A percentile compares a stretch with the other conserved stretches of the same genome.
phyloP scores from a whole-genome alignment of 2,797 vertebrate genomes.

The Poeciliopsis paucimaculata region DNA sequence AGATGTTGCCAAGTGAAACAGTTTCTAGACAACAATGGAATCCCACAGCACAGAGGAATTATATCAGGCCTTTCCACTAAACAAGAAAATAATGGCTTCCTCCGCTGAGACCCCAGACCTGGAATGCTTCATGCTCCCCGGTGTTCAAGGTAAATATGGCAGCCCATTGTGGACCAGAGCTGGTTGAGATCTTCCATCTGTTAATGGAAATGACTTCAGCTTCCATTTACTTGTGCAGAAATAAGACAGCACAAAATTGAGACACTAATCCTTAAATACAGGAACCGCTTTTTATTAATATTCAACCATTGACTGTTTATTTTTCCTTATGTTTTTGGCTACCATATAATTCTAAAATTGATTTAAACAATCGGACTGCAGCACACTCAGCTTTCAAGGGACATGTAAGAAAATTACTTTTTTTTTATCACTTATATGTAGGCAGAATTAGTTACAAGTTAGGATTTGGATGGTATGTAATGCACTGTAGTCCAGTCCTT shows the following conservation, averaged over 20 bases:
- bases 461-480: neutral
- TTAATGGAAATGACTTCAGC: neutral
- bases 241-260: neutral
- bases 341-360: neutral
- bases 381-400: neutral
- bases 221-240: neutral
- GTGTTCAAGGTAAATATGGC: neutral
- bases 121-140: neutral
- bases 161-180: neutral
- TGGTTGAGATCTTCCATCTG: neutral
- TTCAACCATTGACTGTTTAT: neutral
- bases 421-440: neutral
- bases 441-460: neutral
- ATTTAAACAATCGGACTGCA: neutral
- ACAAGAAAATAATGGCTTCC: neutral
- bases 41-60: slow-evolving; percentile 5
- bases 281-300: neutral
- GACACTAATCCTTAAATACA: neutral
- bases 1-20: slow-evolving; percentile 5
- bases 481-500: neutral
- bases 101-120: neutral
- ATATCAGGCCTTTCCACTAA: slow-evolving; percentile 8
- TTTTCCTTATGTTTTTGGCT: neutral
- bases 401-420: too few relatives aligned
- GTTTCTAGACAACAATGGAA: neutral